Evolutionary conservation across 2,113 vertebrate species (phyloP), one percentile per base, ranked within the genome.

Genomic region (Clarias magur): DNA sequence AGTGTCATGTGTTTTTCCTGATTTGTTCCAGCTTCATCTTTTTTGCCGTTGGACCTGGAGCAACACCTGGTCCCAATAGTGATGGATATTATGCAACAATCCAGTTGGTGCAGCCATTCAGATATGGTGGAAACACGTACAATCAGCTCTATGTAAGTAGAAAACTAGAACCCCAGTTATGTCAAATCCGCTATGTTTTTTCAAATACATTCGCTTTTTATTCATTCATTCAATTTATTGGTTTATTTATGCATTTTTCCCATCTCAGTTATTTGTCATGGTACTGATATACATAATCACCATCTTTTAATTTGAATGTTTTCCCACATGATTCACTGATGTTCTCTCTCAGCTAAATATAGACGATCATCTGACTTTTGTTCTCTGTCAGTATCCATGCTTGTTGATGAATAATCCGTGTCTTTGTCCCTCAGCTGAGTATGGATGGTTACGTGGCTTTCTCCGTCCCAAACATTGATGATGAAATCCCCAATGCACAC

Each of bases 361-460:
- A 6, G 0, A 0, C 2, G 30, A 70, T 9, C 62, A 60, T 23
- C 6, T 85, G 54, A 25, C 70, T 62, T 75, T 72, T 30, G 30
- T 2, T 38, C 30, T 72, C 27, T 72, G 27, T 42, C 30, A 2
- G 25, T 65, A 2, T 72, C 2, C 30, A 70, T 12, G 21, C 0
- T 54, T 25, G 42, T 7, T 23, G 12, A 62, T 42, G 2, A 63
- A 34, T 42, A 25, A 65, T 48, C 4, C 48, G 11, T 27, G 42
- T 79, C 6, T 17, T 68, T 59, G 70, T 81, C 62, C 65, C n/a
- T 25, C 63, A 86, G 63, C 19, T 86, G 8, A 38, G 63, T 12
- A 70, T 67, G 60, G 21, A 86, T 21, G 85, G 85, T 6, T 86
- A 68, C 16, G 5, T 86, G 42, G 15, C 85, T 25, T 70, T 67